phyloP scores from a whole-genome alignment of 2,797 vertebrate genomes.

The Glyptemys insculpta region DNA sequence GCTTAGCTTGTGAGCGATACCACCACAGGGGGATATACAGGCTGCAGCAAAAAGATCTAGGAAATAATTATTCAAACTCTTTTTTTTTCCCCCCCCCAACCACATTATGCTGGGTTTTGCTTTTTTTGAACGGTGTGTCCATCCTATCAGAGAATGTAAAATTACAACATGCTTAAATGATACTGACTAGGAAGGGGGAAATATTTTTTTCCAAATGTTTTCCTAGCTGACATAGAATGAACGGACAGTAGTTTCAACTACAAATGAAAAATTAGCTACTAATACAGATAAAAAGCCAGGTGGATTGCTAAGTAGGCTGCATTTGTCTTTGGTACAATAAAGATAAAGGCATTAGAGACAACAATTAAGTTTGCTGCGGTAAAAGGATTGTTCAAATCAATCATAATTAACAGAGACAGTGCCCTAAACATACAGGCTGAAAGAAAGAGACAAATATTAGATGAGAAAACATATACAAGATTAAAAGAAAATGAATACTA shows the following conservation, averaged over 20 bases:
- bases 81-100: no score
- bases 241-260: neutral
- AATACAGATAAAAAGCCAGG: neutral
- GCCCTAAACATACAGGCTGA: neutral
- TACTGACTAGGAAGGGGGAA: neutral
- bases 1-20: neutral
- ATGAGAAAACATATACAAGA: neutral
- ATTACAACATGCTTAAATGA: neutral
- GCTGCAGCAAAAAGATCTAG: neutral
- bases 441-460: neutral
- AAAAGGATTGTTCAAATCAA: neutral
- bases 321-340: neutral
- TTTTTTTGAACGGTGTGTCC: neutral
- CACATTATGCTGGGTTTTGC: neutral
- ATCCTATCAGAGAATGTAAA: neutral
- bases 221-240: neutral
- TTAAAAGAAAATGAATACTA: neutral
- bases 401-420: neutral
- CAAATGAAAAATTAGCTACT: neutral
- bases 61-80: neutral
- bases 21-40: no score
- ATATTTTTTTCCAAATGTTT: neutral
- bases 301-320: neutral
- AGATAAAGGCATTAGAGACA: neutral
- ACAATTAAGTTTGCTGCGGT: neutral